A percentile compares a stretch with the other conserved stretches of the same genome.
These are phyloP conservation scores for Muricea muricata DNA, from an alignment of 92 coral and sea anemone genomes.

Conservation along the genomic window DNA sequence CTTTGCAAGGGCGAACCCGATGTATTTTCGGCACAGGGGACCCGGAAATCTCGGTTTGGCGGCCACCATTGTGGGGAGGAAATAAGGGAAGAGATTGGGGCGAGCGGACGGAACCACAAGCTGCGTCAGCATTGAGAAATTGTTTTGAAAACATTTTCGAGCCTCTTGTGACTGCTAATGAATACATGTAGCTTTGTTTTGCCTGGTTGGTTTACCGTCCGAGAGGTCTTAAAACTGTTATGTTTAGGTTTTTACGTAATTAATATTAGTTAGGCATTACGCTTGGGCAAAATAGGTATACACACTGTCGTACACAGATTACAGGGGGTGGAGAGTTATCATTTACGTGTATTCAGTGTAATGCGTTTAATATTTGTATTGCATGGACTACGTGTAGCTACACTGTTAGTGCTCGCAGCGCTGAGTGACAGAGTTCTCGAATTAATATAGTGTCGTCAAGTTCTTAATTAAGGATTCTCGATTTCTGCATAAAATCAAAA, in stretches of 20 bases:
- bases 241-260: not conserved
- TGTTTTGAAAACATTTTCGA: constrained; percentile 7
- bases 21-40: not conserved
- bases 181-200: constrained; percentile 12
- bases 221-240: constrained; percentile 17
- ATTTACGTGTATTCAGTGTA: not conserved
- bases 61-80: constrained; percentile 17
- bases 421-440: too few relatives aligned
- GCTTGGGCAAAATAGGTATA: not conserved
- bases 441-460: too few relatives aligned
- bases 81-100: constrained; percentile 16
- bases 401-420: too few relatives aligned
- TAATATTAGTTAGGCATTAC: not conserved
- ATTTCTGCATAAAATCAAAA: too few relatives aligned
- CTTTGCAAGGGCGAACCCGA: not conserved
- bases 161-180: not conserved
- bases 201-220: constrained; percentile 10
- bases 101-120: constrained; percentile 23
- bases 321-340: not conserved
- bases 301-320: not conserved
- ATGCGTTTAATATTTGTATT: not conserved
- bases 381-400: too few relatives aligned
- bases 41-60: constrained; percentile 26
- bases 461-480: too few relatives aligned
- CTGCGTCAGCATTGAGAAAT: not conserved